Conservation (phyloP, 2,797 vertebrate genomes). For the Argentina silus region DNA sequence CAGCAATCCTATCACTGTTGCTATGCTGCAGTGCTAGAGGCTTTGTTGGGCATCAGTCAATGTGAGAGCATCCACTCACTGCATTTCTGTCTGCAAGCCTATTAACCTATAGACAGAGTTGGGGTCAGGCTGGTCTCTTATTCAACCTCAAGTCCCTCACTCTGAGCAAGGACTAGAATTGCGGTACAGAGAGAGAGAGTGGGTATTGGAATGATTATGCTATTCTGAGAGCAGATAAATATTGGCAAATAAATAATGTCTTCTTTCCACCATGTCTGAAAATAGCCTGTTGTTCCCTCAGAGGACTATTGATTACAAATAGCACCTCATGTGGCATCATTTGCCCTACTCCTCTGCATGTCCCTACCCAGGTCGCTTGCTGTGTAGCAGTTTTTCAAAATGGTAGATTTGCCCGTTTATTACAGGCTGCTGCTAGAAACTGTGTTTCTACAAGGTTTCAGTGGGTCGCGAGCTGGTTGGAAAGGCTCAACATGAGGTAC, state of each 20-base stretch:
- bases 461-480: neutral
- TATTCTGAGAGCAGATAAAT: constrained; percentile 1
- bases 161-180: constrained; percentile 34
- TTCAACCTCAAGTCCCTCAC: constrained; percentile 25
- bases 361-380: too few relatives aligned
- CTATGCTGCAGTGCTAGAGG: constrained; percentile 2
- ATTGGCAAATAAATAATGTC: constrained; percentile 17
- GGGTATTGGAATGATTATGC: neutral
- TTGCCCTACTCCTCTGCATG: too few relatives aligned
- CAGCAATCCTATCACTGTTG: neutral
- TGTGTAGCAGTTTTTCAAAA: neutral
- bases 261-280: constrained; percentile 2
- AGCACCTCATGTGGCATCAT: neutral
- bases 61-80: constrained; percentile 28
- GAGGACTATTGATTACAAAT: neutral
- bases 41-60: constrained; percentile 13
- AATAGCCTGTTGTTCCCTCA: neutral
- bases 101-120: constrained; percentile 26
- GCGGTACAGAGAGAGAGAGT: neutral
- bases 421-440: neutral
- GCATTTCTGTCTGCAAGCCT: constrained; percentile 48
- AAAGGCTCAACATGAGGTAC: neutral
- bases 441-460: too few relatives aligned
- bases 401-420: neutral
- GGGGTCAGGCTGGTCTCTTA: constrained; percentile 21